phyloP scores from a whole-genome alignment of 1,140 invertebrate genomes.

The Pygmarrhopalites habei region DNA sequence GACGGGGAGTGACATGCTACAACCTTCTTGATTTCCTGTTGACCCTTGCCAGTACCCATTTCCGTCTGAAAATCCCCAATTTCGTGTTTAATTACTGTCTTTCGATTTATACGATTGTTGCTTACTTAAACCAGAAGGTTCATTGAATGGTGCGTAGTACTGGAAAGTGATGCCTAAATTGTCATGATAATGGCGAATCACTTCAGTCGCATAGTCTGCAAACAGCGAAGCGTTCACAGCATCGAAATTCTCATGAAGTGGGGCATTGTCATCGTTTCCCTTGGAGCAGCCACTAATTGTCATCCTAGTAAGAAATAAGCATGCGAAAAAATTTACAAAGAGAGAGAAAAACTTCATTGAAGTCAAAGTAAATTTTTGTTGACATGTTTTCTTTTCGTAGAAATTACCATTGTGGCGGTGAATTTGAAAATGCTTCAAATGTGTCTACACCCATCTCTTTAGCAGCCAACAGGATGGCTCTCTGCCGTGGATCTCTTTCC shows the following conservation, averaged over 20 bases:
- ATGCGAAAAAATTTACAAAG: not conserved
- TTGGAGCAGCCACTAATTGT: conserved; percentile 33
- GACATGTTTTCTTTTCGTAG: no score
- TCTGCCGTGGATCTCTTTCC: conserved; percentile 23
- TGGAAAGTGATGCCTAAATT: conserved; percentile 18
- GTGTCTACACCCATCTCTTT: conserved; percentile 29
- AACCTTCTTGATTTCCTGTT: conserved; percentile 27
- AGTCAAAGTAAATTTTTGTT: not conserved
- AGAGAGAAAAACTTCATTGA: not conserved
- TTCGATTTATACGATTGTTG: no score
- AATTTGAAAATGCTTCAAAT: conserved; percentile 36
- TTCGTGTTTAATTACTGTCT: no score
- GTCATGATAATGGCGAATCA: conserved; percentile 21
- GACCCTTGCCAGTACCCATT: conserved; percentile 23
- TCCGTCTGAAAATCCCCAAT: no score
- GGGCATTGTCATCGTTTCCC: conserved; percentile 15
- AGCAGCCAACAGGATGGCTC: conserved; percentile 21
- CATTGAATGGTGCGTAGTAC: conserved; percentile 27
- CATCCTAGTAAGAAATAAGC: conserved; percentile 19
- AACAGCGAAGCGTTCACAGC: conserved; percentile 19
- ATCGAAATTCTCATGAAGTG: conserved; percentile 27
- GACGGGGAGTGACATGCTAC: conserved; percentile 19
- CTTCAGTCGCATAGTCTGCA: conserved; percentile 27
- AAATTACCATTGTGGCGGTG: conserved; percentile 34
- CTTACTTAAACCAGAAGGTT: conserved; percentile 21